Evolutionary conservation across 1,140 invertebrate genomes (phyloP), one percentile per base, ranked within the genome.

Genomic region (Drosophila cardini): DNA sequence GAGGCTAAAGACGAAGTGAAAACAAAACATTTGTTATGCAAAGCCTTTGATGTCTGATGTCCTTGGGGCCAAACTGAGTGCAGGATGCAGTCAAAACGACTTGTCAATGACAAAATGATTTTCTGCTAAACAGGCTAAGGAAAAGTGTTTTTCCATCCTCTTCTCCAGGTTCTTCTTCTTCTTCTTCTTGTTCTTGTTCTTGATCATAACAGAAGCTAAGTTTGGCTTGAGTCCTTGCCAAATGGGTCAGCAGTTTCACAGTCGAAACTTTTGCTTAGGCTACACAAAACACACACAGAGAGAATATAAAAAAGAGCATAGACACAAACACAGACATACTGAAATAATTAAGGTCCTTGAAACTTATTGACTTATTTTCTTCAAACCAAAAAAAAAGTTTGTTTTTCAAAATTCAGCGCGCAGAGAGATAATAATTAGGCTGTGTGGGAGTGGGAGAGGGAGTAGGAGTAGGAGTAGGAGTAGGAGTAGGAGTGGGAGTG

Each of bases 11-110:
- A 63, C 74, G 50, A 76, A 81, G 58, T 65, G 67, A 86, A 82
- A 87, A 87, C 75, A 87, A 82, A 79, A 75, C 79, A 86, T 86
- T 86, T 86, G 72, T 68, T 86, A 89, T 86, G 83, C 83, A 86
- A 86, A 86, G 83, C 79, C 84, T 86, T 87, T 86, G 83, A 86
- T 86, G 83, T 38, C 75, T 82, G 82, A 76, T 79, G 83, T 83
- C 84, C 84, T 86, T 87, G 78, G 68, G 43, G 52, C 32, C 45
- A 16, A 30, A 62, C 58, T 71, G 58, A 75, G 72, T 71, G 72
- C 72, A 75, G 72, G 68, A 73, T 73, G 71, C 71, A 69, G 70
- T 40, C 58, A 42, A 40, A 64, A 60, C 45, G 56, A 67, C 70
- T 72, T 72, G 80, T 57, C 78, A 71, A 84, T 84, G 80, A 68